phyloP scores from a whole-genome alignment of 2,888 invertebrate species.

The Xylocampa areola region DNA sequence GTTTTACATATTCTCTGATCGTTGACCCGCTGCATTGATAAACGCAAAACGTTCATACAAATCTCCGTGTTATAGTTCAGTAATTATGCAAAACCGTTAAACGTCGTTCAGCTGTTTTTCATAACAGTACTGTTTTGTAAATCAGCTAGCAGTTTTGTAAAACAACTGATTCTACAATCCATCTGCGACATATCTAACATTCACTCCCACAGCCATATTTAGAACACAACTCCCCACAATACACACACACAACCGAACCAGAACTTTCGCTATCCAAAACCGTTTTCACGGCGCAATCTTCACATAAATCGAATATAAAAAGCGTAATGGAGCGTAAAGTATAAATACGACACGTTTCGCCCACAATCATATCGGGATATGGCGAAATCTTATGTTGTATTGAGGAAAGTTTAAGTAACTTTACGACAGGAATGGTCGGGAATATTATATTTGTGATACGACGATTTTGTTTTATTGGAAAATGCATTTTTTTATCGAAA shows the following conservation, averaged over 20 bases:
- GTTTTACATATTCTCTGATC: too few species aligned
- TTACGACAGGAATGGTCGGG: slow-evolving; percentile 29
- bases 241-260: slow-evolving; percentile 16
- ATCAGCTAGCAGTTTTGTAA: too few species aligned
- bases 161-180: slow-evolving; percentile 6
- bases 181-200: background rate
- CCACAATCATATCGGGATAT: slow-evolving; percentile 42
- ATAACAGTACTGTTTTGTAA: too few species aligned
- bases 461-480: too few species aligned
- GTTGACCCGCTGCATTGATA: too few species aligned
- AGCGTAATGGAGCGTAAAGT: slow-evolving; percentile 58
- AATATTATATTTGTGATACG: too few species aligned
- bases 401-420: slow-evolving; percentile 46
- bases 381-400: slow-evolving; percentile 47
- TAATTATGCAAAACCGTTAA: too few species aligned
- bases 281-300: slow-evolving; percentile 53
- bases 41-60: too few species aligned
- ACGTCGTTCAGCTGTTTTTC: too few species aligned
- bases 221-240: slow-evolving; percentile 21
- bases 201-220: background rate
- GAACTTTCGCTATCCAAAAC: slow-evolving; percentile 52
- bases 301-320: slow-evolving; percentile 61
- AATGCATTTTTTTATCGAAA: too few species aligned
- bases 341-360: slow-evolving; percentile 53
- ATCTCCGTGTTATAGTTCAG: too few species aligned